Percentiles rank a stretch among this genome's conserved stretches.
phyloP scores from a whole-genome alignment of 2,888 invertebrate species.

The Conomelus anceps region DNA sequence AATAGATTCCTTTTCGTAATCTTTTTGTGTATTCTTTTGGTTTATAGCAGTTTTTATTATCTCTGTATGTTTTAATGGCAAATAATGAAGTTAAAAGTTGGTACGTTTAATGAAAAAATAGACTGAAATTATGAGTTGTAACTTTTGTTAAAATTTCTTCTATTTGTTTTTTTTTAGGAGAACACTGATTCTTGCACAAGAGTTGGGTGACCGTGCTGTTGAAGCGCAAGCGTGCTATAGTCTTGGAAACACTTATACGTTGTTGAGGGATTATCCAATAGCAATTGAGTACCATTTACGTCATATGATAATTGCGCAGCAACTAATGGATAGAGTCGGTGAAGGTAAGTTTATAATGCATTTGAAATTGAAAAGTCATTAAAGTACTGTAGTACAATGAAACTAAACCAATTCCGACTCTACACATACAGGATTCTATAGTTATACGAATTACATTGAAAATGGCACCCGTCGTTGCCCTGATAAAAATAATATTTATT shows the following conservation, averaged over 20 bases:
- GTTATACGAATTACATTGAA: no score
- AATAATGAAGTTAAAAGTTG: not conserved
- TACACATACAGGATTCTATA: no score
- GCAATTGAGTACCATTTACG: constrained; percentile 92
- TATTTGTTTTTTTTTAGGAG: constrained; percentile 51
- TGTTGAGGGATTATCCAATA: constrained; percentile 80
- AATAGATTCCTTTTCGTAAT: no score
- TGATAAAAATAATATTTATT: no score
- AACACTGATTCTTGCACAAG: constrained; percentile 83
- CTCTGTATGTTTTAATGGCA: no score
- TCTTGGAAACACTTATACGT: constrained; percentile 91
- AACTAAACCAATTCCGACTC: no score
- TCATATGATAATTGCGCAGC: constrained; percentile 80
- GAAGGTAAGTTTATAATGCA: constrained; percentile 54
- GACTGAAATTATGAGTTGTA: not conserved
- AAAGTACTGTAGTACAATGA: no score
- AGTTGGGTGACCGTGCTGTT: constrained; percentile 84
- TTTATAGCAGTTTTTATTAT: no score
- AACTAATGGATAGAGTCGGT: constrained; percentile 73
- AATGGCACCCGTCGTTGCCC: no score
- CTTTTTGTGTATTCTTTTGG: no score
- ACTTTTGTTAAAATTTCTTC: constrained; percentile 33
- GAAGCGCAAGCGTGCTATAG: constrained; percentile 98
- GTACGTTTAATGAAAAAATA: not conserved
- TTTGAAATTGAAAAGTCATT: no score